Conservation (phyloP, 1,140 invertebrate species). For the Meloidogyne floridensis region DNA sequence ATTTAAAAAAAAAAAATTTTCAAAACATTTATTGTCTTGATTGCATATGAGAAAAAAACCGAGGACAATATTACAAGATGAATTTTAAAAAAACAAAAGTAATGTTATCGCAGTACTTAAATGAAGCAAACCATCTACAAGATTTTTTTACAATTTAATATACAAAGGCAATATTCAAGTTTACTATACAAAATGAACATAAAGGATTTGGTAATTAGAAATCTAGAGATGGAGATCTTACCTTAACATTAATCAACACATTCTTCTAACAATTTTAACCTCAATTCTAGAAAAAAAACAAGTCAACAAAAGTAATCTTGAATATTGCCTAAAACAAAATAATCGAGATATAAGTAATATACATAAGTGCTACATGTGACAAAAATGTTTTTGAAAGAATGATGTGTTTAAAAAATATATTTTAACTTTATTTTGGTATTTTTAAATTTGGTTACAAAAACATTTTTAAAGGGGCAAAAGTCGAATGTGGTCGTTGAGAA, state of each 20-base stretch:
- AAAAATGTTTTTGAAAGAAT: no score
- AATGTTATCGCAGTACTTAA: background rate
- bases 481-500: background rate
- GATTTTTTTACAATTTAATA: slow-evolving; percentile 8
- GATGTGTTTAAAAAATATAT: no score
- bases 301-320: no score
- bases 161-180: background rate
- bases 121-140: background rate
- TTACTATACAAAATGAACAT: background rate
- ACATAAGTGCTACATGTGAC: no score
- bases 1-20: background rate
- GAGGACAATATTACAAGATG: background rate
- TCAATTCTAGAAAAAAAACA: no score
- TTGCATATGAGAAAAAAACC: background rate
- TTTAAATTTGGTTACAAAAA: background rate
- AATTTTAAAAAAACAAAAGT: background rate
- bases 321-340: no score
- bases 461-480: background rate
- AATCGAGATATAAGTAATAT: no score
- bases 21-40: background rate
- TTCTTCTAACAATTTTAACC: no score
- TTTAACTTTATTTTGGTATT: no score
- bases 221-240: no score
- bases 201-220: no score
- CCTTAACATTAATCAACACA: no score